Base-by-base conservation (phyloP, 2,113 vertebrate genomes). In the Orcinus orca region DNA sequence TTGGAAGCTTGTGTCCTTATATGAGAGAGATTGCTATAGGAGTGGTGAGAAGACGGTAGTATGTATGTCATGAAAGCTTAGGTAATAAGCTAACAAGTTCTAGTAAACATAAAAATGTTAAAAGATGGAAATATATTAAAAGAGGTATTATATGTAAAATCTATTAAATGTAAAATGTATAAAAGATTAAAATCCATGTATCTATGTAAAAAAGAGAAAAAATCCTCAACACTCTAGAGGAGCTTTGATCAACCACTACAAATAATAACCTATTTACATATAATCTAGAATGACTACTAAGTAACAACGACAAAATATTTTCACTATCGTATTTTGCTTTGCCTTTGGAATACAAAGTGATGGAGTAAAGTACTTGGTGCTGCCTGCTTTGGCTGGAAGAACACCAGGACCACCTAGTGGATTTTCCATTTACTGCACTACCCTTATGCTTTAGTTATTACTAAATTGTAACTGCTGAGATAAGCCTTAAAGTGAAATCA, bases 341-440 rank as follows among this genome's bases (percentile, higher is more conserved):
- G 38, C 3, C 84, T 76, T 79, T 76, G 80, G 53, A 71, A 81
- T 82, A n/a, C 9, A 25, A 25, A 58, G 81, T 2, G 33, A n/a
- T 0, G 89, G 80, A 84, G 23, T 14, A 50, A 26, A 44, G 13
- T 1, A 5, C 11, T 0, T 1, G 25, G 92, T 4, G 11, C n/a
- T 0, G 21, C 53, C 76, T 0, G 0, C 84, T 73, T 71, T 94
- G 95, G 88, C 94, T 83, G 86, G 98, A 98, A 98, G 99, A 97
- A 85, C 98, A 98, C 95, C 97, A 98, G 98, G 96, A 53, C 98
- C 99, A 98, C 96, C 99, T 99, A 98, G 99, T 98, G 98, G 98
- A 97, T 26, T 53, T 97, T 98, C 96, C 68, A 1, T 73, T 98
- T 97, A 98, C 92, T 98, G 96, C 98, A 98, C 25, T 65, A 25